Evolutionary conservation across 2,888 invertebrate species (phyloP).

Genomic region (Pollenia angustigena): DNA sequence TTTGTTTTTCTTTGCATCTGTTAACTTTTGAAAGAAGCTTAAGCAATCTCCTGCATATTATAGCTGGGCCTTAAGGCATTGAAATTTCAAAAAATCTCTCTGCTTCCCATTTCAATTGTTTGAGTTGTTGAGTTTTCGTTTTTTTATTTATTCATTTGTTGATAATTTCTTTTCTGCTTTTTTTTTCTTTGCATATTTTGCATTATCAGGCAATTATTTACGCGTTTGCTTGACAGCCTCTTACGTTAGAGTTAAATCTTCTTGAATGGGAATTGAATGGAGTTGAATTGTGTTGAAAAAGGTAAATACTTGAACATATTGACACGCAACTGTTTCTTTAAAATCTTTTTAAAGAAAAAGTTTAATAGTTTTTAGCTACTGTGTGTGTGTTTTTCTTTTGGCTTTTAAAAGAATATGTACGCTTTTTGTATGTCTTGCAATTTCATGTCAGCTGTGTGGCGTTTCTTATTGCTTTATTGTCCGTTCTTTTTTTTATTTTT

Average conservation of each 20-base stretch:
- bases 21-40: no score
- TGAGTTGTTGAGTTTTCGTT: constrained; percentile 40
- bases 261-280: constrained; percentile 42
- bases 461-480: constrained; percentile 33
- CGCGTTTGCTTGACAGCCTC: constrained; percentile 67
- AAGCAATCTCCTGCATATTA: no score
- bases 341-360: constrained; percentile 29
- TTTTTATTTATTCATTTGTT: constrained; percentile 43
- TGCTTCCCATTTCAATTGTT: constrained; percentile 39
- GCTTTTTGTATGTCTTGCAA: neutral
- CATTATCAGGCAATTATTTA: constrained; percentile 71
- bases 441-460: constrained; percentile 49
- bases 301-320: constrained; percentile 56
- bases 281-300: constrained; percentile 52
- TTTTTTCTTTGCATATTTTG: constrained; percentile 32
- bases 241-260: constrained; percentile 50
- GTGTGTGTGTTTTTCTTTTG: constrained; percentile 5
- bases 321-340: constrained; percentile 62
- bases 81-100: neutral
- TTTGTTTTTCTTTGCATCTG: no score
- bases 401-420: constrained; percentile 24
- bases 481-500: constrained; percentile 11
- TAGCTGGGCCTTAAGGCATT: no score
- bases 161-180: neutral
- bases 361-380: constrained; percentile 58